Percentiles rank a stretch among this genome's conserved stretches.
phyloP scores from a whole-genome alignment of 37 sponge, comb jelly and placozoan genomes.

The Geodia barretti region DNA sequence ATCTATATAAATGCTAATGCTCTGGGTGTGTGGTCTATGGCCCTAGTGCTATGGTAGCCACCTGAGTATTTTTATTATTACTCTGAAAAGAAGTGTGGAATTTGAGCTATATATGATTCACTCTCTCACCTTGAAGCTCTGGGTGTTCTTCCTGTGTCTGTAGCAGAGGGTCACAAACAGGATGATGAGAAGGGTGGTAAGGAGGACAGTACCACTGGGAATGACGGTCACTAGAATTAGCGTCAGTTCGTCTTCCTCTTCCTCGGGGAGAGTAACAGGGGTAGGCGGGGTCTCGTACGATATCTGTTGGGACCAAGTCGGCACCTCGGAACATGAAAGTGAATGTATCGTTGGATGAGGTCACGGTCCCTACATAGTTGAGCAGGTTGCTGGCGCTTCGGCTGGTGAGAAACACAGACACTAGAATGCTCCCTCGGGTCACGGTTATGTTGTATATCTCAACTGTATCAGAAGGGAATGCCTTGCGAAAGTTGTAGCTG shows the following conservation, averaged over 20 bases:
- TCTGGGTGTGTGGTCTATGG: neutral
- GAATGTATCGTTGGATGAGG: conserved; percentile 3
- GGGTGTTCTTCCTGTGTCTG: neutral
- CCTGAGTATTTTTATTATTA: neutral
- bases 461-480: conserved; percentile 5
- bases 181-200: conserved; percentile 10
- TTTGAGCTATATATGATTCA: neutral
- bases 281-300: conserved; percentile 37
- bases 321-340: conserved; percentile 23
- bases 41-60: conserved; percentile 3
- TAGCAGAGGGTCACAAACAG: neutral
- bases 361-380: neutral
- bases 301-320: conserved; percentile 10
- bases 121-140: neutral
- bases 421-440: conserved; percentile 45
- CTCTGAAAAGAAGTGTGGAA: neutral
- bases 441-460: conserved; percentile 25
- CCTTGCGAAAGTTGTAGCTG: neutral
- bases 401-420: conserved; percentile 32
- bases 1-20: neutral
- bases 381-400: conserved; percentile 6
- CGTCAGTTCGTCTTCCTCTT: conserved; percentile 17
- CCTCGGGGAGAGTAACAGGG: neutral
- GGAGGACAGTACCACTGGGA: conserved; percentile 23
- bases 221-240: conserved; percentile 40